phyloP scores from a whole-genome alignment of 2,888 invertebrate genomes.

The Leucoptera coffeella region DNA sequence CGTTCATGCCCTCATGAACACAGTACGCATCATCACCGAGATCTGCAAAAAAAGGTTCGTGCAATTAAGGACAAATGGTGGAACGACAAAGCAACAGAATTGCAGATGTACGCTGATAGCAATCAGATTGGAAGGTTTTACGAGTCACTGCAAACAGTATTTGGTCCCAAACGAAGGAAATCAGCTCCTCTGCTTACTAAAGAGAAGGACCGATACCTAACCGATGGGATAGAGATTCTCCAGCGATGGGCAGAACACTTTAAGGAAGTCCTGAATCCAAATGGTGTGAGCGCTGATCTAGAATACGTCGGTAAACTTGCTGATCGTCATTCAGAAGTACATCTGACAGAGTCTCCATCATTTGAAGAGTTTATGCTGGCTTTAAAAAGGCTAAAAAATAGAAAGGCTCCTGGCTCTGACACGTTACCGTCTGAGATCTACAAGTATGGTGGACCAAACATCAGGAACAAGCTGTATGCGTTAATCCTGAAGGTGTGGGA shows the following conservation, averaged over 20 bases:
- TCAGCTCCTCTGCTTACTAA: neutral
- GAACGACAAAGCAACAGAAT: neutral
- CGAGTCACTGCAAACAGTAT: neutral
- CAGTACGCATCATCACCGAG: neutral
- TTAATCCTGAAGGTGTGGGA: neutral
- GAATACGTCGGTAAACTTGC: neutral
- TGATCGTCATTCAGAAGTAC: too few species aligned
- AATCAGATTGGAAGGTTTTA: slow-evolving; percentile 1
- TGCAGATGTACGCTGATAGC: neutral
- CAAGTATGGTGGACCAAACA: too few species aligned
- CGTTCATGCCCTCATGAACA: too few species aligned
- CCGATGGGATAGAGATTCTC: too few species aligned
- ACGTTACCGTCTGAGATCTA: neutral
- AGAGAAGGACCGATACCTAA: neutral
- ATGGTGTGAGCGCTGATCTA: too few species aligned
- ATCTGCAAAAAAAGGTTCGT: neutral
- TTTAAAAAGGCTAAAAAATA: neutral
- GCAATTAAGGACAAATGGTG: neutral
- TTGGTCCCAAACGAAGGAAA: neutral
- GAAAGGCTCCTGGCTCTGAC: neutral
- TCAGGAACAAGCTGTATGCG: neutral
- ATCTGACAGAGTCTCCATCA: neutral
- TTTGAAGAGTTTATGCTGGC: neutral
- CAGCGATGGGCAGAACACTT: slow-evolving; percentile 1
- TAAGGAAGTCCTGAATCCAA: neutral